Conservation (phyloP, 2,888 invertebrate genomes). For the Polymixis lichenea region DNA sequence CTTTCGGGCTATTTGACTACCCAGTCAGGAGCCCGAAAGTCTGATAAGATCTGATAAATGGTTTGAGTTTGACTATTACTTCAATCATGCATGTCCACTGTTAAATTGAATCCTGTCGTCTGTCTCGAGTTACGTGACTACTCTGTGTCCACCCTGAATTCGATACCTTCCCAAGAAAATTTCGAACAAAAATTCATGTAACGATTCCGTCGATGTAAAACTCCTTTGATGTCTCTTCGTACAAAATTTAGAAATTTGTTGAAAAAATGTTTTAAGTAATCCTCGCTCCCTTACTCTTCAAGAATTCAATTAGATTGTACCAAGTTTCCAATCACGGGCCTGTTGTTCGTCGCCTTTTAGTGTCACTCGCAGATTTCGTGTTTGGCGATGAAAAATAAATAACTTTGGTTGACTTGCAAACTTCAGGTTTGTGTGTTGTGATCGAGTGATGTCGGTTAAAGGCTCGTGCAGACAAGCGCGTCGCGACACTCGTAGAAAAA, state of each 20-base stretch:
- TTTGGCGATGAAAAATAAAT: constrained; percentile 60
- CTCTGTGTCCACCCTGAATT: not conserved
- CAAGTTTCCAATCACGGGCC: constrained; percentile 69
- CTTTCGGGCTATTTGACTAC: too few relatives aligned
- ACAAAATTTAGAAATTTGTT: constrained; percentile 51
- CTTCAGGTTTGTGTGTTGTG: constrained; percentile 33
- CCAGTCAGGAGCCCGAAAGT: too few relatives aligned
- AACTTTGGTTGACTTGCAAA: constrained; percentile 44
- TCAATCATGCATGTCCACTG: too few relatives aligned
- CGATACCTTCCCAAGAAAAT: not conserved
- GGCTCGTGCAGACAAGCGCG: too few relatives aligned
- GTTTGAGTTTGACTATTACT: too few relatives aligned
- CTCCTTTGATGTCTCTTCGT: constrained; percentile 43
- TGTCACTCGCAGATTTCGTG: constrained; percentile 63
- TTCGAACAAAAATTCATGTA: constrained; percentile 32
- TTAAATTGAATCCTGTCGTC: not conserved
- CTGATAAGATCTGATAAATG: too few relatives aligned
- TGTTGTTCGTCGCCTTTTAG: constrained; percentile 64
- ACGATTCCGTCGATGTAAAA: constrained; percentile 37
- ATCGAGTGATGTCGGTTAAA: constrained; percentile 24
- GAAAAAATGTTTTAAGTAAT: constrained; percentile 60
- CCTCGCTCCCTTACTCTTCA: constrained; percentile 43
- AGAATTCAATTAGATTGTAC: constrained; percentile 72
- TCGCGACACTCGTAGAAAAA: too few relatives aligned
- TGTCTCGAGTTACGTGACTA: not conserved